Percentiles rank a stretch among this genome's conserved stretches.
phyloP scores from a whole-genome alignment of 2,797 vertebrate species.

The Molossus alvarezi region DNA sequence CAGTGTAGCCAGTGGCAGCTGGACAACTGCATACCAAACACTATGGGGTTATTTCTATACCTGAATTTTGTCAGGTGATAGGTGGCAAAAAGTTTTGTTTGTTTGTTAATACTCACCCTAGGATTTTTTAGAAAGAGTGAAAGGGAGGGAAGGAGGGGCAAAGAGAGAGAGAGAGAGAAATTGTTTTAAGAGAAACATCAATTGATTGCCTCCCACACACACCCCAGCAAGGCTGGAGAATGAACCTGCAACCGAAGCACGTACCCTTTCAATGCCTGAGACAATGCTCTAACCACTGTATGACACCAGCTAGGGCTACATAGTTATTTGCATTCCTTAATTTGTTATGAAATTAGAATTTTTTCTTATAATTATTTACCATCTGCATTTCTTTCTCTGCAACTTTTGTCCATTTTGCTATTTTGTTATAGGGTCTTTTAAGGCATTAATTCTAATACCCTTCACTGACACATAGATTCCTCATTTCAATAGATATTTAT shows the following conservation, averaged over 20 bases:
- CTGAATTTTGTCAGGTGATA: not conserved
- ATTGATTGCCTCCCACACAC: no score
- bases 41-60: not conserved
- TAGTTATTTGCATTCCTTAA: not conserved
- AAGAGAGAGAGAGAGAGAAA: no score
- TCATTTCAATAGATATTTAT: slow-evolving; percentile 36
- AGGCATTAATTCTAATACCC: not conserved
- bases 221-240: no score
- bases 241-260: no score
- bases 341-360: not conserved
- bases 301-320: not conserved
- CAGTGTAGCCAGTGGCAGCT: no score
- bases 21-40: no score
- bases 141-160: no score
- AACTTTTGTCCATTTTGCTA: slow-evolving; percentile 16
- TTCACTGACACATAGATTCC: not conserved
- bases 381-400: not conserved
- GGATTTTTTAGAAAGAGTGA: no score
- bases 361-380: not conserved
- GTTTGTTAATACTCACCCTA: no score
- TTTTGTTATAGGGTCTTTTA: not conserved
- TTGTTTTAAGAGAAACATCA: no score
- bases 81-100: not conserved
- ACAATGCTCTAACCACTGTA: no score
- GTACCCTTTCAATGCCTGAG: no score